Evolutionary conservation across 2,797 vertebrate genomes (phyloP), one percentile per base, ranked within the genome.

Genomic region (Thamnophis elegans): DNA sequence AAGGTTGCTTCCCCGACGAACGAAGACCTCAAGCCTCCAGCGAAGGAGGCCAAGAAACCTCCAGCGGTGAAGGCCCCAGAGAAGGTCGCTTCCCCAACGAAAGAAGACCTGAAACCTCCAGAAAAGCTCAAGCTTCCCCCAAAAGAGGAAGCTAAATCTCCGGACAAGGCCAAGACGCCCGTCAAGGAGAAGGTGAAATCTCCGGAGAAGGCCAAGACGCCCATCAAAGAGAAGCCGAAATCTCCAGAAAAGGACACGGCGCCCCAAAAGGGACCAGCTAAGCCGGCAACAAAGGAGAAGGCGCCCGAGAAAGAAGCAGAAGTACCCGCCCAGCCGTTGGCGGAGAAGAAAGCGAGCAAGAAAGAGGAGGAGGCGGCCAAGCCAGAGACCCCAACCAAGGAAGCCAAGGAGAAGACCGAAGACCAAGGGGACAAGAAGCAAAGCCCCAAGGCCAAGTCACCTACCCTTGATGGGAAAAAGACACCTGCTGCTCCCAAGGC

Each of bases 91-190:
- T 89, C 95, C 20, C 96, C 97, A 0, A 28, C 28, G 88, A 94
- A 97, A 82, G 92, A 96, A 20, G 97, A 98, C 96, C 28, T 87
- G 90, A 95, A 98, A 65, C 60, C 95, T 18, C 94, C 97, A 10
- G 95, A 95, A 0, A 96, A 97, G 51, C 94, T 97, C 13, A 51
- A 56, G 58, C 87, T 54, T 54, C 86, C 78, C 89, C 62, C 22
- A 0, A 95, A 96, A 55, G 65, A 73, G 92, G 94, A 95, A 0
- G 88, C 93, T 0, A 98, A 98, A 1, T 90, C 95, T 18, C 94
- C 97, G 9, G 95, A 95, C 0, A 96, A 97, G 58, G 94, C 97
- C 18, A 47, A 62, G 60, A 88, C 56, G 42, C 87, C 82, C 90
- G 55, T 20, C 0, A 95, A 96, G 56, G 42, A 82, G 92, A 94